Percentiles rank a stretch among this genome's conserved stretches.
phyloP scores from a whole-genome alignment of 2,113 vertebrate genomes.

The Tachysurus vachellii region DNA sequence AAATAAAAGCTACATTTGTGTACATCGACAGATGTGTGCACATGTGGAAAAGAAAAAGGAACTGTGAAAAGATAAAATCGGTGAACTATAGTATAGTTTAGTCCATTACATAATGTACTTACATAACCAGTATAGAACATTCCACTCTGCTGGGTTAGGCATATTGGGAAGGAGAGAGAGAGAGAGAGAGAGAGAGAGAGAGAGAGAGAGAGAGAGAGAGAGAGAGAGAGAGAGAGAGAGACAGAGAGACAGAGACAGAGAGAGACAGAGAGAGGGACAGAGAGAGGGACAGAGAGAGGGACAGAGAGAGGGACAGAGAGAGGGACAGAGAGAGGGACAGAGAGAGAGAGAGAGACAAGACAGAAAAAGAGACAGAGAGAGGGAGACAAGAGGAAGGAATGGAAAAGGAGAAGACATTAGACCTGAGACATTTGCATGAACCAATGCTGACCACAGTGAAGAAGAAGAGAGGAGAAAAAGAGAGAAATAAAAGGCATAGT shows the following conservation, averaged over 20 bases:
- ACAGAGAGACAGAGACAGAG: not conserved
- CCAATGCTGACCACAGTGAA: constrained; percentile 27
- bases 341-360: not conserved
- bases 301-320: constrained; percentile 54
- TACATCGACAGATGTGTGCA: not conserved
- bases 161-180: constrained; percentile 51
- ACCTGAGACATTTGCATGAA: constrained; percentile 40
- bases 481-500: too few species aligned
- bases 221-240: not conserved
- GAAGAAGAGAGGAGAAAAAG: not conserved
- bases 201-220: not conserved
- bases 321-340: constrained; percentile 1
- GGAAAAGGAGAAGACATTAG: constrained; percentile 42
- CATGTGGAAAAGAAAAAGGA: not conserved
- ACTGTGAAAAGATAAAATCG: not conserved
- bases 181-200: constrained; percentile 61
- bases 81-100: constrained; percentile 14
- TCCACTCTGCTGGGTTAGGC: constrained; percentile 80
- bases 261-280: constrained; percentile 13
- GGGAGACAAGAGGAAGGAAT: constrained; percentile 26
- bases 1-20: not conserved
- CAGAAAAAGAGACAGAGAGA: not conserved
- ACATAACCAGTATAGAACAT: constrained; percentile 90
- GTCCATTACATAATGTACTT: constrained; percentile 71
- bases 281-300: constrained; percentile 51